Evolutionary conservation across 1,140 invertebrate species (phyloP).

Genomic region (Paramacrobiotus metropolitanus): DNA sequence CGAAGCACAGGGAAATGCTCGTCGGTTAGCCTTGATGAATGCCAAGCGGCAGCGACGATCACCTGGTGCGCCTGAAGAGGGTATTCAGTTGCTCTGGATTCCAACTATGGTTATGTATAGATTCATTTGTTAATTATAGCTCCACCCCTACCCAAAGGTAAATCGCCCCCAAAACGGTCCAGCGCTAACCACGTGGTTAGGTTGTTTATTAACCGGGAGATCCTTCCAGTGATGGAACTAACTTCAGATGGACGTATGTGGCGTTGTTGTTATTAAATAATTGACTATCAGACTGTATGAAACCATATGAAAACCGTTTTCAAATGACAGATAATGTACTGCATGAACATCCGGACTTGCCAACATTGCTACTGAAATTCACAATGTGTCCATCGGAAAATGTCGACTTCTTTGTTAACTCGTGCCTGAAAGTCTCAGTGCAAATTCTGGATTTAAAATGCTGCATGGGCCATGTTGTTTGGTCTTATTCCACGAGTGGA

Average conservation of each 20-base stretch:
- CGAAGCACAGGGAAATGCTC: slow-evolving; percentile 20
- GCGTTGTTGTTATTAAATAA: no score
- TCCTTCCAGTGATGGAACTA: background rate
- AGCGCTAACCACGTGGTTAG: background rate
- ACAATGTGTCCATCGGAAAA: background rate
- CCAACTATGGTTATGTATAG: no score
- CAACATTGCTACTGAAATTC: slow-evolving; percentile 16
- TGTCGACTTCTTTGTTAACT: background rate
- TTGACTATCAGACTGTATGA: no score
- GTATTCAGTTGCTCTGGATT: no score
- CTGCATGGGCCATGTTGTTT: slow-evolving; percentile 50
- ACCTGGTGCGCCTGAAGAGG: slow-evolving; percentile 1
- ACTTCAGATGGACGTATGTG: background rate
- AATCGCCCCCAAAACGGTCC: slow-evolving; percentile 14
- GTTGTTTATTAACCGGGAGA: background rate
- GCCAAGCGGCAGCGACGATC: slow-evolving; percentile 6
- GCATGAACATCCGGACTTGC: slow-evolving; percentile 16
- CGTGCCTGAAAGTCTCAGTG: slow-evolving; percentile 38
- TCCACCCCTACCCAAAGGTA: slow-evolving; percentile 12
- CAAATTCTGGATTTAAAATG: slow-evolving; percentile 55
- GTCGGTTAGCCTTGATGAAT: slow-evolving; percentile 4
- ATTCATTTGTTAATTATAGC: background rate
- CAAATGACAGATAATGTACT: slow-evolving; percentile 12
- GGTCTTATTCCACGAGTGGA: slow-evolving; percentile 54
- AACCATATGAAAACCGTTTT: no score